A percentile compares a stretch with the other conserved stretches of the same genome.
phyloP scores from a whole-genome alignment of 2,888 invertebrate genomes.

The Seira ritae region DNA sequence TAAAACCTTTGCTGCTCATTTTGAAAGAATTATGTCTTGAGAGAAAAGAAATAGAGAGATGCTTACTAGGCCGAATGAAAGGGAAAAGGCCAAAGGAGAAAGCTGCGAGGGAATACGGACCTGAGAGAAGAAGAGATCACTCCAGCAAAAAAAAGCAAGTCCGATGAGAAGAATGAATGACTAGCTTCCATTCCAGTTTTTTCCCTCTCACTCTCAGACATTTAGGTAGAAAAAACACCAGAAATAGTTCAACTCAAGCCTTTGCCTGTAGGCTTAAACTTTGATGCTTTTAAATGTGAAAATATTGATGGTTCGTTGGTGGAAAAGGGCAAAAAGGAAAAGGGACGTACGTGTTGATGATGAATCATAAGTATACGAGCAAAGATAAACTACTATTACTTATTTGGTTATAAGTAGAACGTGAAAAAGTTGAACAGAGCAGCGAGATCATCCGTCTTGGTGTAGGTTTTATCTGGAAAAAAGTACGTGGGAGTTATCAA shows the following conservation, averaged over 20 bases:
- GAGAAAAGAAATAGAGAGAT: constrained; percentile 4
- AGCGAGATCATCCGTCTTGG: neutral
- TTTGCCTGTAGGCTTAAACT: constrained; percentile 50
- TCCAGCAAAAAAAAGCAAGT: constrained; percentile 23
- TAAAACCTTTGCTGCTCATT: constrained; percentile 46
- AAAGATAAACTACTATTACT: neutral
- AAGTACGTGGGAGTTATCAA: too few species aligned
- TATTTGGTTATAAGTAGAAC: neutral
- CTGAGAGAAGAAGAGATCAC: constrained; percentile 37
- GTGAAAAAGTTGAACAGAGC: neutral
- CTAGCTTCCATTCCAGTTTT: constrained; percentile 5
- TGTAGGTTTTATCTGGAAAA: too few species aligned
- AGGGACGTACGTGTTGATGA: constrained; percentile 16
- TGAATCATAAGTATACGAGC: neutral
- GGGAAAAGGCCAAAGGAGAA: constrained; percentile 15
- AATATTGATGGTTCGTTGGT: constrained; percentile 41
- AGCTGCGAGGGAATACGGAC: neutral
- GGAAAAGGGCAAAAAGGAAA: constrained; percentile 30
- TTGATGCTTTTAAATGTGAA: constrained; percentile 48
- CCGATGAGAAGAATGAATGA: constrained; percentile 37
- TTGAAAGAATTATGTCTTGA: constrained; percentile 34
- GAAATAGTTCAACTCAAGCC: neutral
- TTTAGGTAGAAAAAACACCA: neutral
- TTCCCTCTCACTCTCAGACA: constrained; percentile 10
- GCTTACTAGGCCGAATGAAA: constrained; percentile 16